Conservation (phyloP, 2,888 invertebrate species). For the Drosophila neotestacea region DNA sequence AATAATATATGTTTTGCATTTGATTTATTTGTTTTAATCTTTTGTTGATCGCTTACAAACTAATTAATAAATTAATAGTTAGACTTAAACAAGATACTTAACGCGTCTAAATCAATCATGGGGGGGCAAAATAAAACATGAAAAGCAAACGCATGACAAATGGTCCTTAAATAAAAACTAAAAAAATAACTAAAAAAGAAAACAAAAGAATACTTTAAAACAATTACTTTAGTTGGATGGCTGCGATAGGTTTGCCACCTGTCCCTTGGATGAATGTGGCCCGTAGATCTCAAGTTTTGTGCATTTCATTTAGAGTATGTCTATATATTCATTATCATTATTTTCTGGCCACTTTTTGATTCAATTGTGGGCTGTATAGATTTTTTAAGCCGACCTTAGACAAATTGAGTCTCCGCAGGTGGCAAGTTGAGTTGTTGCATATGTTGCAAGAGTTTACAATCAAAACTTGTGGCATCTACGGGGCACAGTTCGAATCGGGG, state of each 20-base stretch:
- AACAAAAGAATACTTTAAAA: conserved; percentile 54
- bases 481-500: conserved; percentile 4
- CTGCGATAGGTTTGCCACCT: conserved; percentile 36
- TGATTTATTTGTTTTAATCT: conserved; percentile 61
- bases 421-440: conserved; percentile 39
- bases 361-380: not conserved
- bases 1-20: conserved; percentile 66
- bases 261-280: conserved; percentile 1
- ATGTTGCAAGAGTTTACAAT: conserved; percentile 14
- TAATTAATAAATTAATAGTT: conserved; percentile 82
- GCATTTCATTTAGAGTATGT: conserved; percentile 1
- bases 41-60: conserved; percentile 70
- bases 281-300: conserved; percentile 33
- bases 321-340: not conserved
- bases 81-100: conserved; percentile 77
- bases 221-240: conserved; percentile 49
- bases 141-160: conserved; percentile 57
- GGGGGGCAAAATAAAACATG: conserved; percentile 52
- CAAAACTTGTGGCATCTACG: conserved; percentile 36
- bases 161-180: conserved; percentile 43
- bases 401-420: conserved; percentile 83
- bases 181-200: conserved; percentile 19
- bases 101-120: conserved; percentile 67
- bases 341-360: not conserved
- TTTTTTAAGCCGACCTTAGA: conserved; percentile 74